Conservation (phyloP, 2,113 vertebrate species). For the Gadus chalcogrammus region DNA sequence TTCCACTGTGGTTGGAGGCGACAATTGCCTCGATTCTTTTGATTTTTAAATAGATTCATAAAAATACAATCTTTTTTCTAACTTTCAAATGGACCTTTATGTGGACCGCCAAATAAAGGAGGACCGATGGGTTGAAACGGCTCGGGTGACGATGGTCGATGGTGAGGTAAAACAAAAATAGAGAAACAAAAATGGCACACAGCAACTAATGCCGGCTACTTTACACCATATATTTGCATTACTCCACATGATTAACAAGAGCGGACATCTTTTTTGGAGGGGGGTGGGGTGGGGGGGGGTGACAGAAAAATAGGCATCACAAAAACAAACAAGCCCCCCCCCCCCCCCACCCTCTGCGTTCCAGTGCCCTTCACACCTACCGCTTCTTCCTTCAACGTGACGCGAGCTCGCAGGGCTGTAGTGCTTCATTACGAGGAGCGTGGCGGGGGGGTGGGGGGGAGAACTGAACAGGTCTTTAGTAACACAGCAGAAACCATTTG, state of each 20-base stretch:
- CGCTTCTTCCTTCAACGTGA: constrained; percentile 41
- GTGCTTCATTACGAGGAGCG: constrained; percentile 73
- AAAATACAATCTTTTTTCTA: constrained; percentile 98
- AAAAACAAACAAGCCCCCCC: constrained; percentile 35
- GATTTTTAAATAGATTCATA: constrained; percentile 97
- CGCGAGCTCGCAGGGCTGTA: constrained; percentile 76
- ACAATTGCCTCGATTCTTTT: constrained; percentile 81
- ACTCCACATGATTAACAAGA: constrained; percentile 96
- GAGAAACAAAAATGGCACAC: constrained; percentile 80
- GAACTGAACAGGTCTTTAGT: constrained; percentile 45
- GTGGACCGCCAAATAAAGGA: constrained; percentile 84
- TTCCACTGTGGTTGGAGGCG: constrained; percentile 81
- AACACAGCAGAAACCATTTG: too few species aligned
- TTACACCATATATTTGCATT: constrained; percentile 91
- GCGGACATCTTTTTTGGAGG: constrained; percentile 74
- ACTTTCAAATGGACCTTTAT: constrained; percentile 79
- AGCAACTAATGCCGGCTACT: constrained; percentile 96
- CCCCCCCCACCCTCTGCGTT: constrained; percentile 59
- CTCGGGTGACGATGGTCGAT: constrained; percentile 76
- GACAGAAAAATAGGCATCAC: constrained; percentile 39
- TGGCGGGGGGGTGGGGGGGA: constrained; percentile 41
- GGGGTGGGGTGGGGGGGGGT: background rate
- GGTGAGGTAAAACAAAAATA: constrained; percentile 48
- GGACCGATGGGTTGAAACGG: constrained; percentile 80
- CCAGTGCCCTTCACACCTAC: constrained; percentile 65